Conservation (phyloP, 2,888 invertebrate genomes). For the Helobdella robusta region DNA sequence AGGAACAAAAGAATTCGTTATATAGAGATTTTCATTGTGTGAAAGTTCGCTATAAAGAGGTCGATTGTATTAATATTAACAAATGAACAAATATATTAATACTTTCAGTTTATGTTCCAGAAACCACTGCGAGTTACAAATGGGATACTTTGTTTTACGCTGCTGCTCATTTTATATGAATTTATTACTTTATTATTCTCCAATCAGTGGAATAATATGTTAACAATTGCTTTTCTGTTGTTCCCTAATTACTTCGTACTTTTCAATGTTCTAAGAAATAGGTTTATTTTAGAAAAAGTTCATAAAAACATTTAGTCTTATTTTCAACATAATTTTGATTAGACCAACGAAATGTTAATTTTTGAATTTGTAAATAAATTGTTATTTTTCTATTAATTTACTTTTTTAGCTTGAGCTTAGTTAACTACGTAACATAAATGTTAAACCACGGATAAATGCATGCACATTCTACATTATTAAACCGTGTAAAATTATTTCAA, state of each 20-base stretch:
- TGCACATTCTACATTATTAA: no score
- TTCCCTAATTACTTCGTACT: constrained; percentile 83
- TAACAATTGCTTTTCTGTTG: constrained; percentile 73
- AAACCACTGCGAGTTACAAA: constrained; percentile 72
- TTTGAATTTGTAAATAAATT: no score
- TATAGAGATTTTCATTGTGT: no score
- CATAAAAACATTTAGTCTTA: constrained; percentile 47
- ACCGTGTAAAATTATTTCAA: no score
- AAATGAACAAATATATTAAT: constrained; percentile 35
- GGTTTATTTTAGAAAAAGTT: constrained; percentile 60
- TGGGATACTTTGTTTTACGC: constrained; percentile 60
- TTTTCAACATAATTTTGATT: no score
- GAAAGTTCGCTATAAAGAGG: no score
- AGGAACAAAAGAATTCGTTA: no score
- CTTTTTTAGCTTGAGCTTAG: no score
- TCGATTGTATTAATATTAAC: not conserved
- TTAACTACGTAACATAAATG: no score
- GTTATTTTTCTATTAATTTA: no score
- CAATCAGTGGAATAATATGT: constrained; percentile 80
- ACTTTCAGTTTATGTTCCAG: constrained; percentile 70
- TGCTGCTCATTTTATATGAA: constrained; percentile 61
- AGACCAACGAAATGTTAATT: no score
- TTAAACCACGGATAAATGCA: no score
- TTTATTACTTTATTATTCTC: constrained; percentile 68
- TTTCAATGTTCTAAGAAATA: constrained; percentile 78